Conservation (phyloP, 2,113 vertebrate genomes). For the Onychostoma macrolepis region DNA sequence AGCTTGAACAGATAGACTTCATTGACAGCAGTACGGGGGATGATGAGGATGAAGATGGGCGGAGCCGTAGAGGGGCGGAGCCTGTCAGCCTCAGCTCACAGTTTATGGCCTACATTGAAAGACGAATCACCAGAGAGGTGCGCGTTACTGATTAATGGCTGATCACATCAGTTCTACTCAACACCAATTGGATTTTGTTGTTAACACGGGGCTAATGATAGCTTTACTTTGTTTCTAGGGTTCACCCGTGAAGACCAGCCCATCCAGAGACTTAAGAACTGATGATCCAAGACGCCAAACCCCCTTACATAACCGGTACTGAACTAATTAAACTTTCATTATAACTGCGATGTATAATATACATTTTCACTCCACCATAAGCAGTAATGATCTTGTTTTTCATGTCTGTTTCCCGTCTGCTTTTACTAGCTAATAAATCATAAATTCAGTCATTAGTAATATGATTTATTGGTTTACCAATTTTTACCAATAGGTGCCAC, state of each 20-base stretch:
- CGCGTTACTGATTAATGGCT: neutral
- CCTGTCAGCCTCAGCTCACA: constrained; percentile 85
- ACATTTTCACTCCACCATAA: too few relatives aligned
- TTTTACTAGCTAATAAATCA: too few relatives aligned
- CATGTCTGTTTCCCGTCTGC: too few relatives aligned
- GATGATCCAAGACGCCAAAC: constrained; percentile 80
- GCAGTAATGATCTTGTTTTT: too few relatives aligned
- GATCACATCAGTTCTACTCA: neutral
- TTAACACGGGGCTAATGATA: neutral
- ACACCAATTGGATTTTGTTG: neutral
- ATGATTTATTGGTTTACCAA: too few relatives aligned
- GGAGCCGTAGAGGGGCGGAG: constrained; percentile 68
- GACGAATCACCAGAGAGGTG: constrained; percentile 83
- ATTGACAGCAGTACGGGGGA: constrained; percentile 89
- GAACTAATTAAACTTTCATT: neutral
- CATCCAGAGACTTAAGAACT: constrained; percentile 73
- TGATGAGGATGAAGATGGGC: constrained; percentile 80
- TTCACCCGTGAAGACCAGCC: constrained; percentile 78
- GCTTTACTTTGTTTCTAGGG: constrained; percentile 67
- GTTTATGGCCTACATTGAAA: constrained; percentile 88
- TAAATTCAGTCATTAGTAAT: too few relatives aligned
- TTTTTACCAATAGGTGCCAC: too few relatives aligned
- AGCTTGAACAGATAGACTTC: constrained; percentile 89
- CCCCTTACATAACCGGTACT: constrained; percentile 80
- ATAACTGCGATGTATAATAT: too few relatives aligned